Evolutionary conservation across 2,797 vertebrate genomes (phyloP), one percentile per base, ranked within the genome.

Genomic region (Alauda arvensis): DNA sequence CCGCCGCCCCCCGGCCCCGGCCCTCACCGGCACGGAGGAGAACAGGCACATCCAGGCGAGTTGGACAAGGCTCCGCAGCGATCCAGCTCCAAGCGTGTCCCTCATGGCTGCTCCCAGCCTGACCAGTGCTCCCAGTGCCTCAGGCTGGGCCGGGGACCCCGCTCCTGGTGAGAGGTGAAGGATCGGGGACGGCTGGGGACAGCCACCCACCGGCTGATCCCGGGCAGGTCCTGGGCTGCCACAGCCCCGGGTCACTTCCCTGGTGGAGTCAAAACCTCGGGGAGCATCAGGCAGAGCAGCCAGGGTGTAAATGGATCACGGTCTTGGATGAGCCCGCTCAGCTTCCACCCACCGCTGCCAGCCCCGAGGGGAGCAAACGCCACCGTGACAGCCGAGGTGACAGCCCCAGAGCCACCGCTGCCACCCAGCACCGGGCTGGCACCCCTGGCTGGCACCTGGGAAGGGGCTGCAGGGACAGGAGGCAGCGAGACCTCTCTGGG

Each of bases 41-140:
- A 94, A 18, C 12, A 94, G 77, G 59, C 78, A 94, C 87, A 95
- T 48, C 88, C 91, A 95, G 74, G 72, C 42, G 1, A 95, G 75
- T 0, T 14, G 89, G 43, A 92, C 25, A 1, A 90, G 68, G 76
- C 61, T 93, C 26, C 7, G 20, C 12, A 24, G 6, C 34, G 7
- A 67, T 40, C 59, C 28, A 5, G 51, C 42, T 15, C 69, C 6
- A 2, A 48, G 34, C 43, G 3, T 0, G 1, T 51, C 62, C 71
- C 71, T 65, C 92, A 89, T 87, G 68, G 74, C 63, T 74, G 88
- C 5, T 39, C 48, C 60, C 17, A 9, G 63, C 60, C 70, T 2
- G 3, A 28, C 42, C 55, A 8, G 57, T 1, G 62, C n/a, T 92
- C 55, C 77, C 74, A 37, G 70, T 0, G 21, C 21, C 69, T 26